A percentile compares a stretch with the other conserved stretches of the same genome.
Conservation (phyloP, 2,113 vertebrate genomes). For the Nothocercus julius region DNA sequence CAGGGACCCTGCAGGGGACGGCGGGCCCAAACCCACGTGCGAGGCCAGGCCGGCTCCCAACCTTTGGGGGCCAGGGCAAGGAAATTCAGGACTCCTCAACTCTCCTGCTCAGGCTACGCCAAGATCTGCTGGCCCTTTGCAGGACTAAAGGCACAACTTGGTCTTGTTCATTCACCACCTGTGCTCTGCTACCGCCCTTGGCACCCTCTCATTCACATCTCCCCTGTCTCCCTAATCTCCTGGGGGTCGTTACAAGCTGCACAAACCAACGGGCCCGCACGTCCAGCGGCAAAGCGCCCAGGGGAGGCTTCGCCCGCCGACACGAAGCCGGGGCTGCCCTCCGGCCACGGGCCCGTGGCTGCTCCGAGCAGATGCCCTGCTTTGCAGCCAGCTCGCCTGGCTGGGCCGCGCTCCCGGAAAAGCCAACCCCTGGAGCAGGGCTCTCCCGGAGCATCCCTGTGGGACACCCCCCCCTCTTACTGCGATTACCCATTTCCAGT, state of each 20-base stretch:
- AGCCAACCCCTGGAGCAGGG: background rate
- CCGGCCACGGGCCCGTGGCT: too few relatives aligned
- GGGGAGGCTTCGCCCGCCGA: too few relatives aligned
- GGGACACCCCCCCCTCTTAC: background rate
- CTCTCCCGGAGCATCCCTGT: background rate
- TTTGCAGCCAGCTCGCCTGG: background rate
- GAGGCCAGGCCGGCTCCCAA: background rate
- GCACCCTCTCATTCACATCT: too few relatives aligned
- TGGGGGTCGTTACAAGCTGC: background rate
- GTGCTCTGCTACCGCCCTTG: too few relatives aligned
- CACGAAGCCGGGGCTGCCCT: background rate
- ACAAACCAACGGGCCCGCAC: too few relatives aligned
- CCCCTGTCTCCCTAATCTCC: background rate
- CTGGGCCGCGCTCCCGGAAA: background rate
- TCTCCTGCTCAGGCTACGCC: too few relatives aligned
- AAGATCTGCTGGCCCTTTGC: too few relatives aligned
- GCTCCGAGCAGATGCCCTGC: background rate
- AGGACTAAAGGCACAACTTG: too few relatives aligned
- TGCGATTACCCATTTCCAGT: background rate
- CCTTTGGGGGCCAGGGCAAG: background rate
- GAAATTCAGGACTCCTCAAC: too few relatives aligned
- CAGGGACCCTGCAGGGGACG: too few relatives aligned
- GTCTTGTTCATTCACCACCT: too few relatives aligned
- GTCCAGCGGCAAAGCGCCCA: background rate
- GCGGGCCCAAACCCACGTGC: too few relatives aligned